phyloP scores from a whole-genome alignment of 2,888 invertebrate species.

The Suillia variegata region DNA sequence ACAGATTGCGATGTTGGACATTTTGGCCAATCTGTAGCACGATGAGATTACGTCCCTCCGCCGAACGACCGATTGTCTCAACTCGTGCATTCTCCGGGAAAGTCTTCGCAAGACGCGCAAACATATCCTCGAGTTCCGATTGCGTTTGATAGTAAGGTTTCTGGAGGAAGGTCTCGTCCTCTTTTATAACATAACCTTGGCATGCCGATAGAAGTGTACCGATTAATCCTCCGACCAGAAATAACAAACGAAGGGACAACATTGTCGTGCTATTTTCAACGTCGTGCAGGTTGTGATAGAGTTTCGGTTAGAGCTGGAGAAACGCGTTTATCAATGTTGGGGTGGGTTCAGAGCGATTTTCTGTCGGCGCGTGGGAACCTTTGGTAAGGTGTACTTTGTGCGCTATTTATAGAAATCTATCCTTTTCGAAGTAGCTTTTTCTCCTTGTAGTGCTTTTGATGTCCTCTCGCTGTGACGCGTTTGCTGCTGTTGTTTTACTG shows the following conservation, averaged over 20 bases:
- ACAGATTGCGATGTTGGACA: constrained; percentile 64
- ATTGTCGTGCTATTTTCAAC: not conserved
- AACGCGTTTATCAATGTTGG: too few relatives aligned
- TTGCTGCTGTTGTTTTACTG: not conserved
- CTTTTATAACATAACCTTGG: constrained; percentile 46
- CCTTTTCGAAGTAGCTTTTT: too few relatives aligned
- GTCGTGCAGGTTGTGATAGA: not conserved
- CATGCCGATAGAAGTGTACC: constrained; percentile 6
- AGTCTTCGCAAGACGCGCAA: constrained; percentile 67
- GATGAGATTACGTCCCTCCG: constrained; percentile 79
- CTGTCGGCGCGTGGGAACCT: too few relatives aligned
- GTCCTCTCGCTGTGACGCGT: not conserved
- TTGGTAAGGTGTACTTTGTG: too few relatives aligned
- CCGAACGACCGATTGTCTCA: constrained; percentile 82
- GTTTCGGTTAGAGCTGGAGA: too few relatives aligned
- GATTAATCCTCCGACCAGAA: constrained; percentile 2
- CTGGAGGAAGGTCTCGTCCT: constrained; percentile 66
- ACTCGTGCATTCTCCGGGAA: constrained; percentile 75
- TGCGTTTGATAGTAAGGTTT: constrained; percentile 72
- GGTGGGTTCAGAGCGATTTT: too few relatives aligned
- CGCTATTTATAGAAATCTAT: too few relatives aligned
- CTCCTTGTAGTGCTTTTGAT: too few relatives aligned
- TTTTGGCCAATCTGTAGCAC: constrained; percentile 74
- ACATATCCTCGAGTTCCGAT: constrained; percentile 71
- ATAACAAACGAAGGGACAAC: constrained; percentile 9